These are phyloP conservation scores for Larimichthys polyactis DNA, from an alignment of 2,113 vertebrate genomes.

Conservation along the genomic window DNA sequence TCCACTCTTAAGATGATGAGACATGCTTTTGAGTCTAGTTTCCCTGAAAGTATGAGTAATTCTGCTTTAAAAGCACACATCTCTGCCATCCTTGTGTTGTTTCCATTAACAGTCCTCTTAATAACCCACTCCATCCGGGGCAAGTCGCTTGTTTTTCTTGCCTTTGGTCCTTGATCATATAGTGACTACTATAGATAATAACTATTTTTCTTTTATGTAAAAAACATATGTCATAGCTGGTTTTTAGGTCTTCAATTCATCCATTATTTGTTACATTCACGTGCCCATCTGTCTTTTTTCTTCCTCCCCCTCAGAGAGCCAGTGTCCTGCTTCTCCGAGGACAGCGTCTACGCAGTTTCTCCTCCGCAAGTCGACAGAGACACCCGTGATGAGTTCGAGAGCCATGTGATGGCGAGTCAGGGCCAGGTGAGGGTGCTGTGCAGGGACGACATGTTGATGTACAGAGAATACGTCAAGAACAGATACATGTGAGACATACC, in stretches of 20 bases:
- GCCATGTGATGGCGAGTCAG: constrained; percentile 87
- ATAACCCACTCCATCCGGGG: constrained; percentile 1
- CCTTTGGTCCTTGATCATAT: background rate
- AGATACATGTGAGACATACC: constrained; percentile 87
- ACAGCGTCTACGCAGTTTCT: constrained; percentile 90
- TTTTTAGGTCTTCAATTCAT: background rate
- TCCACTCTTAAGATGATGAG: constrained; percentile 36
- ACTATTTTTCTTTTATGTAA: background rate
- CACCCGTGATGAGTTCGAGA: constrained; percentile 89
- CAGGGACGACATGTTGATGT: constrained; percentile 90
- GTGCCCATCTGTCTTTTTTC: background rate
- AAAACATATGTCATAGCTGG: background rate
- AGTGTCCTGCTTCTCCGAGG: constrained; percentile 90
- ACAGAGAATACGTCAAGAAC: constrained; percentile 94
- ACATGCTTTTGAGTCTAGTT: constrained; percentile 40
- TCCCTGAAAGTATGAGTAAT: constrained; percentile 52
- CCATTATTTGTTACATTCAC: background rate
- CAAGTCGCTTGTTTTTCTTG: background rate
- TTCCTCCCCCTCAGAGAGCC: constrained; percentile 80
- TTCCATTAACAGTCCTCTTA: constrained; percentile 30
- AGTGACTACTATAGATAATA: background rate
- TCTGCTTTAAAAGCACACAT: constrained; percentile 2
- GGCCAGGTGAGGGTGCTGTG: constrained; percentile 88
- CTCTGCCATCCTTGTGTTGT: constrained; percentile 11
- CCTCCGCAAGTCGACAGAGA: constrained; percentile 87